Evolutionary conservation across 30 jellyfish, hydroid and myxozoan species (phyloP).

Genomic region (Clytia hemisphaerica): DNA sequence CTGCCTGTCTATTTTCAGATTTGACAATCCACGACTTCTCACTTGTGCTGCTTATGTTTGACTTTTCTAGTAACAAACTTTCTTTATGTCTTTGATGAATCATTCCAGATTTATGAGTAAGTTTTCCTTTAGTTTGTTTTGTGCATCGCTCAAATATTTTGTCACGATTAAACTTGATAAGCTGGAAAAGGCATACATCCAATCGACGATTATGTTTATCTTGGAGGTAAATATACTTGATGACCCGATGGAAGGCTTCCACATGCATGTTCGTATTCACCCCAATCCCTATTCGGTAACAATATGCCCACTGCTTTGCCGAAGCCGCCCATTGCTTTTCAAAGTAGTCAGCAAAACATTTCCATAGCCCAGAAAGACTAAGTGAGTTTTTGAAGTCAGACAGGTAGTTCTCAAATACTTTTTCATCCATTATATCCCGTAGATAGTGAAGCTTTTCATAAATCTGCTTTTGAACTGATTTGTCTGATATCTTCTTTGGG

Average conservation of each 20-base stretch:
- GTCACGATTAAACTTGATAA: constrained; percentile 1
- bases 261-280: constrained; percentile 17
- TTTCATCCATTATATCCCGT: too few species aligned
- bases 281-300: constrained; percentile 14
- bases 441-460: too few species aligned
- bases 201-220: constrained; percentile 16
- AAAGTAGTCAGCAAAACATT: constrained; percentile 15
- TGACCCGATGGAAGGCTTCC: constrained; percentile 29
- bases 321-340: constrained; percentile 19
- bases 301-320: constrained; percentile 10
- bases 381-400: too few species aligned
- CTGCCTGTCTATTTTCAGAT: constrained; percentile 1
- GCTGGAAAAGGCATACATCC: constrained; percentile 23
- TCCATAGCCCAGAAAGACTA: too few species aligned
- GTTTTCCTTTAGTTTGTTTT: constrained; percentile 26
- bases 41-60: too few species aligned
- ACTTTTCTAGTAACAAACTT: neutral
- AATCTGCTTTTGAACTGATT: too few species aligned
- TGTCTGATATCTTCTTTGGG: constrained; percentile 14
- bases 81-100: constrained; percentile 19
- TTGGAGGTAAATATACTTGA: constrained; percentile 19
- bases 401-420: too few species aligned
- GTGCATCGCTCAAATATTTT: constrained; percentile 15
- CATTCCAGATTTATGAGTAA: neutral
- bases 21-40: too few species aligned